Base-by-base conservation (phyloP, 2,888 invertebrate species). In the Rotaria sp. region DNA sequence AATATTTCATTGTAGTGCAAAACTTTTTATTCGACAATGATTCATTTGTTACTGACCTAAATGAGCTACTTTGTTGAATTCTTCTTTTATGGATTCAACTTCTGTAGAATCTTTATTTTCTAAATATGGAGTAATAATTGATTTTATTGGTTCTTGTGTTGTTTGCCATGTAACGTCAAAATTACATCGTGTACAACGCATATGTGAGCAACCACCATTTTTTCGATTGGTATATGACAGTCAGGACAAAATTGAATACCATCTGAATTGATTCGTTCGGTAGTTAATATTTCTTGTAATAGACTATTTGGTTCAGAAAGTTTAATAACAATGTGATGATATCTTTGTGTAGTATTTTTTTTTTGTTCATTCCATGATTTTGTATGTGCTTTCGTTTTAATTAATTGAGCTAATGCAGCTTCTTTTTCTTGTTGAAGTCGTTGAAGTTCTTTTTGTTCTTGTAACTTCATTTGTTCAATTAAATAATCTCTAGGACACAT, bases 201-300 rank as follows among this genome's bases (percentile, higher is more conserved):
- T 67, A 18, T 67, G 67, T 67, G 67, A 67, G 30, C 67, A 67
- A 30, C 67, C 67, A 35, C 67, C 67, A 67, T 67, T 3, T 67
- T 67, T 35, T 67, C 67, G 5, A 67, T 30, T 2, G 13, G 30
- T 30, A 67, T 18, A 67, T n/a, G 30, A 30, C 67, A 67, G 1
- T 35, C 2, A 30, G 67, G 30, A 67, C 67, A 67, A n/a, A 2
- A 26, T 67, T 67, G 30, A 24, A 26, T 67, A 67, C 15, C 35
- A 7, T 24, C 30, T 13, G 30, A n/a, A 30, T 35, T 26, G 35
- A 30, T 67, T 67, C 30, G 0, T 67, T 67, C 67, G 1, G 67
- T 30, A 30, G 67, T 67, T 35, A 67, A 67, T 67, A 67, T n/a
- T 67, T 67, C 67, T 59, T 30, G n/a, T 59, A 59, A 59, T 52